Evolutionary conservation across 2,113 vertebrate genomes (phyloP), one percentile per base, ranked within the genome.

Genomic region (Calidris pugnax): DNA sequence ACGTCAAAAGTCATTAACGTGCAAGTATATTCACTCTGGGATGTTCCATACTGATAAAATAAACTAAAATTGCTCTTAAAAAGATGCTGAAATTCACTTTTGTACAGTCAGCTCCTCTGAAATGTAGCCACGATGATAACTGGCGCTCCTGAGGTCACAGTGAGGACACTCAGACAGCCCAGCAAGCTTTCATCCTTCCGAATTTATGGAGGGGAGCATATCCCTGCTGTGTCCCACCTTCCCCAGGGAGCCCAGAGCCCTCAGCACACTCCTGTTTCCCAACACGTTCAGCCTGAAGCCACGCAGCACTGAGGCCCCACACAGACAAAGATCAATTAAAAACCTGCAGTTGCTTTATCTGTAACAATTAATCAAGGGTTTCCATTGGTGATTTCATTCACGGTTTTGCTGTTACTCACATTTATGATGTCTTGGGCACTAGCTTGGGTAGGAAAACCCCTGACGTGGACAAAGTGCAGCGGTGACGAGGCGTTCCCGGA

Each of bases 391-490:
- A 24, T 23, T 17, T 8, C 19, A 16, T 5, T 39, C 2, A 0
- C 0, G 8, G 33, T 51, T 82, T 74, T 80, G n/a, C 75, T 37
- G 60, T 78, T 79, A 98, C 98, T 96, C 90, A 99, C 99, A 32
- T 98, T 98, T 60, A 98, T 97, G n/a, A 99, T 95, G 79, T 99
- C 99, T 62, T 98, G 98, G 74, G 98, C 98, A 7, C 97, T 98
- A 20, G 95, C 98, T 51, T 98, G 97, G 85, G 98, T 98, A 35
- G 99, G 99, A 71, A 99, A 96, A 20, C 99, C 99, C 90, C 98
- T 98, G 98, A 99, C 71, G 63, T 98, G 99, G 81, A 99, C 95
- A 82, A 97, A 97, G 83, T 98, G 98, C 15, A 60, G 55, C 0
- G 85, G 77, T 14, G 94, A 33, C 0, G 84, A 59, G 77, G 74